Conservation (phyloP, 2,113 vertebrate genomes). For the Trichechus manatus region DNA sequence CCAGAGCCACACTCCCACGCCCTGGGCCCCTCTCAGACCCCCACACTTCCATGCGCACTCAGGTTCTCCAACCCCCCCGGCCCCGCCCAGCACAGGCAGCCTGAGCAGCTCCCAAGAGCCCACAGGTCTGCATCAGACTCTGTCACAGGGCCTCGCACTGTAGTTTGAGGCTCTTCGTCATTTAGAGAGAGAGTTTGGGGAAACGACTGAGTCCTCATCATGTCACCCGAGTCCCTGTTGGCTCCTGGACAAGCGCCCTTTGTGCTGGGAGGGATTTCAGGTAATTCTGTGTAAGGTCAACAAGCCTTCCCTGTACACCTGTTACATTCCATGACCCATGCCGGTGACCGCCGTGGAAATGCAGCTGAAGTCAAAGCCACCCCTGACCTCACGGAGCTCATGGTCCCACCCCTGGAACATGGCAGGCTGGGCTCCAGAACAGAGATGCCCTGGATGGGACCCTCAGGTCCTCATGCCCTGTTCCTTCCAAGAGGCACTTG, state of each 20-base stretch:
- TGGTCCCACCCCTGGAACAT: too few relatives aligned
- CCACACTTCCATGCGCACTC: fast-evolving
- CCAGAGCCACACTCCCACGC: not conserved
- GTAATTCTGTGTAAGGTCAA: not conserved
- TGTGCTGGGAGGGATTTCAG: not conserved
- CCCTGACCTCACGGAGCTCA: not conserved
- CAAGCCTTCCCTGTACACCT: not conserved
- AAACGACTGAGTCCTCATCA: not conserved
- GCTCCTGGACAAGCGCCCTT: not conserved
- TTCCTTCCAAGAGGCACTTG: not conserved
- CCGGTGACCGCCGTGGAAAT: fast-evolving
- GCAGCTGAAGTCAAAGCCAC: not conserved
- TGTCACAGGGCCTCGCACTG: fast-evolving
- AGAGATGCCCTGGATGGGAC: not conserved
- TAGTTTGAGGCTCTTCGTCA: not conserved
- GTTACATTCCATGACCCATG: fast-evolving
- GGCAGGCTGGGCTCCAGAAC: not conserved
- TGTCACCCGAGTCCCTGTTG: not conserved
- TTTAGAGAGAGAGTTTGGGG: not conserved
- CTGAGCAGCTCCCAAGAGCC: not conserved
- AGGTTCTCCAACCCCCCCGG: too few relatives aligned
- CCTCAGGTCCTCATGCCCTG: not conserved
- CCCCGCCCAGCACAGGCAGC: not conserved
- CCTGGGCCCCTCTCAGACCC: not conserved
- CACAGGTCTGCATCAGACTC: not conserved